Base-by-base conservation (phyloP, 2,888 invertebrate genomes). In the Byasa hedistus region DNA sequence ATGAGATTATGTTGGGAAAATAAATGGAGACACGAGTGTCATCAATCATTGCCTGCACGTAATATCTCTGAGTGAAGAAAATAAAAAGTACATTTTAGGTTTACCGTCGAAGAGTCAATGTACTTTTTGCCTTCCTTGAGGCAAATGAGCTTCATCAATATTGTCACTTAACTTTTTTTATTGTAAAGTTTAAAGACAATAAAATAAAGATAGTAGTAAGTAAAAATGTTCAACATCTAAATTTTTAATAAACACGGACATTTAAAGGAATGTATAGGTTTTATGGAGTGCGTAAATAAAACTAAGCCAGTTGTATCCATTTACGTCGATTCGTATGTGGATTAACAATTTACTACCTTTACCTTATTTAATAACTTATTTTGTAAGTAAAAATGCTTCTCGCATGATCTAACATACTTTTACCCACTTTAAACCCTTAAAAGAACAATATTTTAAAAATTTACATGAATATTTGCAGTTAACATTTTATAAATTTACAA, bases 11-110 rank as follows among this genome's bases (percentile, higher is more conserved):
- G 44, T 59, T 54, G 27, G 54, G 54, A 54, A 64, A 64, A 64
- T 59, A 64, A 64, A 64, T 59, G 64, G 59, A 64, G 59, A 59
- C 54, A 63, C 64, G 44, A 54, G 59, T 64, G 24, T 64, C 64
- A 64, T 64, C 64, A 64, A 64, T 64, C 64, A 59, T 59, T 59
- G 58, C 55, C 22, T 54, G 22, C 22, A 22, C 12, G 22, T 54
- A 54, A 54, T 22, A 23, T 22, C 22, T 22, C 10, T 22, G 22
- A 23, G 52, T 22, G 12, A 8, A 22, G 52, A 48, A 48, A 19
- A 44, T 44, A 48, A 48, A 48, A 48, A 48, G 48, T 48, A 48
- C 48, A 48, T n/a, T 48, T 48, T 19, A n/a, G 48, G 12, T 48
- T 48, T 48, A 48, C n/a, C 19, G 48, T 19, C n/a, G n/a, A n/a